phyloP scores from a whole-genome alignment of 2,888 invertebrate genomes.

The Busseola fusca region DNA sequence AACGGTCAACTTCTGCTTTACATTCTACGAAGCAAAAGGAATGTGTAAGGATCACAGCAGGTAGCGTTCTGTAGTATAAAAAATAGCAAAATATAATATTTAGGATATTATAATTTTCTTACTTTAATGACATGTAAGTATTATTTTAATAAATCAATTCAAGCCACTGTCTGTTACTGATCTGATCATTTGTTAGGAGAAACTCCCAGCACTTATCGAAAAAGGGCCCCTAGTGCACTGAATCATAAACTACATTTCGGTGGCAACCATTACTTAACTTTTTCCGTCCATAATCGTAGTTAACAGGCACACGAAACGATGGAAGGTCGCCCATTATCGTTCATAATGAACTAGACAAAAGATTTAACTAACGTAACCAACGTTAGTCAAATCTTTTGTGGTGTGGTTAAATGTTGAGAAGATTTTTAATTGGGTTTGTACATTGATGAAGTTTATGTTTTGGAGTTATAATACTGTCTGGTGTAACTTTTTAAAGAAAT shows the following conservation, averaged over 20 bases:
- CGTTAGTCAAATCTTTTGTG: too few relatives aligned
- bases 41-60: not conserved
- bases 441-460: conserved; percentile 2
- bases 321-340: conserved; percentile 33
- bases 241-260: conserved; percentile 5
- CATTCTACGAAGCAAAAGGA: not conserved
- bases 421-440: conserved; percentile 7
- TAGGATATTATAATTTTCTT: too few relatives aligned
- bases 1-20: too few relatives aligned
- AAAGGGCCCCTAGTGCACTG: not conserved
- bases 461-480: not conserved
- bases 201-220: not conserved
- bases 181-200: not conserved
- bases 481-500: not conserved
- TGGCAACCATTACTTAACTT: conserved; percentile 5
- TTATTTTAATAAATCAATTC: not conserved
- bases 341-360: conserved; percentile 42
- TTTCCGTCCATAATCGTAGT: not conserved
- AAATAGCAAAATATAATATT: too few relatives aligned
- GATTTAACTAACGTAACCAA: conserved; percentile 9
- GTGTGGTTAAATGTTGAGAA: conserved; percentile 16
- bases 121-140: not conserved
- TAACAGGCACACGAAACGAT: conserved; percentile 10
- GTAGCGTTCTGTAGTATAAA: not conserved
- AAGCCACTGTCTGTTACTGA: not conserved